Evolutionary conservation across 2,888 invertebrate genomes (phyloP), one percentile per base, ranked within the genome.

Genomic region (Lycia hirtaria): DNA sequence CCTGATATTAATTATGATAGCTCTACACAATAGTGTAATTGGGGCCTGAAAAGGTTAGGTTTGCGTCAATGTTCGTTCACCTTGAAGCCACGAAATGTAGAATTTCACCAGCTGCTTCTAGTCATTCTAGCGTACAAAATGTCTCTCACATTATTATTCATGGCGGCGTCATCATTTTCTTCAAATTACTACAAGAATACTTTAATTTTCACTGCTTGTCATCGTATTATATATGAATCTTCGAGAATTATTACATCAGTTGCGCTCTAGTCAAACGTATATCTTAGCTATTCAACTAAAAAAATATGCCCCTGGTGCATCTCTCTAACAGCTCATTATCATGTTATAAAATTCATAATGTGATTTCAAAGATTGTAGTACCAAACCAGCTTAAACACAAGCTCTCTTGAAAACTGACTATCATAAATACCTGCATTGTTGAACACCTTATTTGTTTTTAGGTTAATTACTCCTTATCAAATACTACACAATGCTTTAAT

Each of bases 1-100:
- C 15, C 54, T 17, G 24, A 14, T 35, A 14, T 15, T 22, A 41
- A 9, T 3, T 14, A n/a, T 12, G 10, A 10, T 30, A 3, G 10
- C 15, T 41, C 20, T 5, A 38, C 3, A 22, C 2, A 12, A 38
- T 6, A 12, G 4, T 7, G 30, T 3, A 38, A n/a, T 4, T 30
- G 28, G 6, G 7, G 7, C n/a, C 50, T 64, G 41, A 19, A 48
- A 35, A 49, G 55, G 56, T 56, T 49, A 56, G 56, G 15, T 43
- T 45, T n/a, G n/a, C n/a, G n/a, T n/a, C n/a, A n/a, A n/a, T n/a
- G n/a, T 41, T 60, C 44, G 20, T 52, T 75, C 43, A 54, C 68
- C 72, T 69, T 73, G 67, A 57, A 59, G 24, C 52, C 56, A 33
- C 40, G 40, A 15, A 6, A 50, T 50, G 26, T 35, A 12, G n/a